phyloP scores from a whole-genome alignment of 2,797 vertebrate species.

The Gallinago solitaria region DNA sequence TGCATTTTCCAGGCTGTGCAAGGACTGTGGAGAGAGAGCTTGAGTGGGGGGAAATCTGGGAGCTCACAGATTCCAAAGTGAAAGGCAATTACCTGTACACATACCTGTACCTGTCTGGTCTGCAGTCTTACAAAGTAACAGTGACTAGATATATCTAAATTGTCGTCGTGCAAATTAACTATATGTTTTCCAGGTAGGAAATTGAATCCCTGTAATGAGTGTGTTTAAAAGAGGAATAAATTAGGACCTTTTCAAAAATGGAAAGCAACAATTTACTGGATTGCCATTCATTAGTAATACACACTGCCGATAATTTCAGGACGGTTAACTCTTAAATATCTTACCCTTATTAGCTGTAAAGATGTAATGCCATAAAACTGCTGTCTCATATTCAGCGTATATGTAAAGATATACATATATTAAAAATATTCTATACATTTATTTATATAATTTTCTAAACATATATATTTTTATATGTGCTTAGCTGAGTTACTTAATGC shows the following conservation, averaged over 20 bases:
- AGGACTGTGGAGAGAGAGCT: neutral
- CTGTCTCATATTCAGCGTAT: neutral
- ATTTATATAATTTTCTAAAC: no score
- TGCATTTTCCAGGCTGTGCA: neutral
- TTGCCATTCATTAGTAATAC: neutral
- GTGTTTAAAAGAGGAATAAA: neutral
- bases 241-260: neutral
- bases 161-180: neutral
- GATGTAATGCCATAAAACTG: neutral
- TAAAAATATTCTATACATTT: neutral
- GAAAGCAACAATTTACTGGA: neutral
- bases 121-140: no score
- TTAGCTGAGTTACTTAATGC: neutral
- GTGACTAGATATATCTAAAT: no score
- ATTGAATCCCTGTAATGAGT: neutral
- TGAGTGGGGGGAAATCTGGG: neutral
- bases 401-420: neutral
- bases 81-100: accelerated
- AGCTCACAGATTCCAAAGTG: neutral
- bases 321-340: neutral
- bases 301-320: neutral
- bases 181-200: neutral
- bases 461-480: neutral
- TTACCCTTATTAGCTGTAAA: neutral
- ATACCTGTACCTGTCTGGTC: accelerated